phyloP scores from a whole-genome alignment of 2,888 invertebrate genomes.

The Pocota personata region DNA sequence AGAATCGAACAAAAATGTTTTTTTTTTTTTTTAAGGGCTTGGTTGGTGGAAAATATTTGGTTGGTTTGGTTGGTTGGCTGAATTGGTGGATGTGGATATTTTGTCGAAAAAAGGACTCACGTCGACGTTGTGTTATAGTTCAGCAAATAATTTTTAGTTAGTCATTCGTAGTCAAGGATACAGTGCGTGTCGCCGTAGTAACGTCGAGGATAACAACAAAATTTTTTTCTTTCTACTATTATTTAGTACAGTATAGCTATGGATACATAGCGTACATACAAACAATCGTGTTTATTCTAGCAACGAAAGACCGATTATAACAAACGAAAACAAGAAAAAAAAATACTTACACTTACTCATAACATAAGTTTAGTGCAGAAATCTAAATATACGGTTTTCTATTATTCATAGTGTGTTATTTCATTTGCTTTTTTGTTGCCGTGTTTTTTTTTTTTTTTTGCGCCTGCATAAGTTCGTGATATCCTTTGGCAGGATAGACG shows the following conservation, averaged over 20 bases:
- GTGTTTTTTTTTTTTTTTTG: conserved; percentile 51
- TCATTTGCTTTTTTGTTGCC: conserved; percentile 40
- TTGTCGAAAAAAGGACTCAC: conserved; percentile 66
- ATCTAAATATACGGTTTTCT: conserved; percentile 67
- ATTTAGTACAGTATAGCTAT: conserved; percentile 10
- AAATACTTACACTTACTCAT: conserved; percentile 55
- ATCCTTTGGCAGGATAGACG: conserved; percentile 47
- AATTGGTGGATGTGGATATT: conserved; percentile 72
- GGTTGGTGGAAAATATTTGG: conserved; percentile 72
- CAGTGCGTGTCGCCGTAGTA: conserved; percentile 78
- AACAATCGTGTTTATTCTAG: conserved; percentile 58
- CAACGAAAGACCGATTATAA: conserved; percentile 58
- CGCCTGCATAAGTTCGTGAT: conserved; percentile 56
- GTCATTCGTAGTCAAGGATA: conserved; percentile 83
- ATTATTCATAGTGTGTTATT: conserved; percentile 73
- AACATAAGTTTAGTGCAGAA: conserved; percentile 71
- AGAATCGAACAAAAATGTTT: conserved; percentile 55
- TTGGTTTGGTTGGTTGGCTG: conserved; percentile 65
- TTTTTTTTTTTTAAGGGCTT: conserved; percentile 71
- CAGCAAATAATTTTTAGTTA: conserved; percentile 83
- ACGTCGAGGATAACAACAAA: conserved; percentile 71
- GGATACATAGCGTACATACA: conserved; percentile 24
- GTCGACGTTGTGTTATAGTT: conserved; percentile 74
- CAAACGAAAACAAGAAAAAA: conserved; percentile 19
- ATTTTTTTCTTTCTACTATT: conserved; percentile 20